Evolutionary conservation across 2,888 invertebrate genomes (phyloP).

Genomic region (Patella ulyssiponensis): DNA sequence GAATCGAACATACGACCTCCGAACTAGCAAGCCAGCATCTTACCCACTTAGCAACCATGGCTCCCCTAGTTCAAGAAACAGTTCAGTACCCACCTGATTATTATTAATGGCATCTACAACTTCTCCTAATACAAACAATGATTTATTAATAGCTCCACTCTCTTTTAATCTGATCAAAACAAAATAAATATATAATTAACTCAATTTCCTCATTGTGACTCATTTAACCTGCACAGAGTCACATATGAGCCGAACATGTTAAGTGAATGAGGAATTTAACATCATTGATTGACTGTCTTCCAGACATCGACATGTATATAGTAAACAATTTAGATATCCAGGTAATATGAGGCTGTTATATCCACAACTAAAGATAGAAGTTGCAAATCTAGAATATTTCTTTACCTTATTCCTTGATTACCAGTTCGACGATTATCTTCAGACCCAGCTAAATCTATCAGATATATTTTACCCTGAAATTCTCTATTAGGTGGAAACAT

Average conservation of each 20-base stretch:
- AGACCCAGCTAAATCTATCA: slow-evolving; percentile 69
- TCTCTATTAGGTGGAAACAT: slow-evolving; percentile 41
- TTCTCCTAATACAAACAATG: slow-evolving; percentile 65
- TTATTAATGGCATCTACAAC: slow-evolving; percentile 69
- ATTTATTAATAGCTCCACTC: slow-evolving; percentile 68
- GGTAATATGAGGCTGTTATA: neutral
- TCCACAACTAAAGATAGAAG: neutral
- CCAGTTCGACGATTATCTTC: slow-evolving; percentile 69
- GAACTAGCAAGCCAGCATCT: too few species aligned
- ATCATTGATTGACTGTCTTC: too few species aligned
- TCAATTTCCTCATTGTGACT: too few species aligned
- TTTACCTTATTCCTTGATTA: slow-evolving; percentile 65
- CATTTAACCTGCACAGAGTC: too few species aligned
- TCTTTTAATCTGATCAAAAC: slow-evolving; percentile 59
- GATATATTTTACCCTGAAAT: slow-evolving; percentile 62
- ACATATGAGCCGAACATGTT: too few species aligned
- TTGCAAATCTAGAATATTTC: neutral
- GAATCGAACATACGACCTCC: too few species aligned
- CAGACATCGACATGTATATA: too few species aligned
- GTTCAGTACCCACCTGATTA: slow-evolving; percentile 51
- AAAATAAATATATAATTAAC: too few species aligned
- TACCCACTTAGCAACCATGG: too few species aligned
- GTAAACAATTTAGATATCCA: too few species aligned
- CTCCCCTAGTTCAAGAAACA: neutral
- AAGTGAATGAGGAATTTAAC: too few species aligned